Conservation (phyloP, 2,797 vertebrate genomes). For the Heterohyrax brucei region DNA sequence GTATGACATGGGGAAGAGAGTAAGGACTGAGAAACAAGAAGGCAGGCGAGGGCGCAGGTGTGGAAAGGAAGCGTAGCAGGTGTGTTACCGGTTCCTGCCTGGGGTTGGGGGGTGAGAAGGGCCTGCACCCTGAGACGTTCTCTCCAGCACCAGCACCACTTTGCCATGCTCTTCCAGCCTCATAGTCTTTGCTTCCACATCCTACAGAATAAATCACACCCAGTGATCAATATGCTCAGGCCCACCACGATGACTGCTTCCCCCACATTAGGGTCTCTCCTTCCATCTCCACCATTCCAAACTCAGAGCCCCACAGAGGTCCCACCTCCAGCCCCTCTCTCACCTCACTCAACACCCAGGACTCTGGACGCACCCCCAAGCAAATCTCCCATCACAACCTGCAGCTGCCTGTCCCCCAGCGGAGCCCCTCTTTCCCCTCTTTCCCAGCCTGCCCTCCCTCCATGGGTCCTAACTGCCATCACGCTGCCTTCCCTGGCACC, state of each 20-base stretch:
- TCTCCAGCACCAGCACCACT: slow-evolving; percentile 97
- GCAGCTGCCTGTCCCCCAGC: no score
- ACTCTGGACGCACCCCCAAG: not conserved
- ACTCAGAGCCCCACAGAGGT: not conserved
- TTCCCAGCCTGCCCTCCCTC: not conserved
- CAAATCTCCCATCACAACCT: not conserved
- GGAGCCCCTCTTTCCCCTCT: not conserved
- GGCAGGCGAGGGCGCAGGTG: not conserved
- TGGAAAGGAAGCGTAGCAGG: not conserved
- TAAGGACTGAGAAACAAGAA: not conserved
- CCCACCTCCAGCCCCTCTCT: not conserved
- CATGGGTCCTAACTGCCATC: not conserved
- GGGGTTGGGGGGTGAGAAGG: slow-evolving; percentile 88
- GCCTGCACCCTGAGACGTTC: slow-evolving; percentile 89
- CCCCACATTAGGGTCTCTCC: not conserved
- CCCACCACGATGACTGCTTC: no score
- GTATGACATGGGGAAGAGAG: not conserved
- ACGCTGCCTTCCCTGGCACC: not conserved
- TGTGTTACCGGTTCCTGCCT: slow-evolving; percentile 89
- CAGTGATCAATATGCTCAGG: not conserved
- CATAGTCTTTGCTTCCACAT: slow-evolving; percentile 98
- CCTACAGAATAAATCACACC: slow-evolving; percentile 88
- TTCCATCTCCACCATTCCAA: not conserved
- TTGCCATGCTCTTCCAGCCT: slow-evolving; percentile 97
- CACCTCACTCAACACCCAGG: fast-evolving